A percentile compares a stretch with the other conserved stretches of the same genome.
These are phyloP conservation scores for Ceuthmochares aereus DNA, from an alignment of 2,113 vertebrate genomes.

Conservation along the genomic window DNA sequence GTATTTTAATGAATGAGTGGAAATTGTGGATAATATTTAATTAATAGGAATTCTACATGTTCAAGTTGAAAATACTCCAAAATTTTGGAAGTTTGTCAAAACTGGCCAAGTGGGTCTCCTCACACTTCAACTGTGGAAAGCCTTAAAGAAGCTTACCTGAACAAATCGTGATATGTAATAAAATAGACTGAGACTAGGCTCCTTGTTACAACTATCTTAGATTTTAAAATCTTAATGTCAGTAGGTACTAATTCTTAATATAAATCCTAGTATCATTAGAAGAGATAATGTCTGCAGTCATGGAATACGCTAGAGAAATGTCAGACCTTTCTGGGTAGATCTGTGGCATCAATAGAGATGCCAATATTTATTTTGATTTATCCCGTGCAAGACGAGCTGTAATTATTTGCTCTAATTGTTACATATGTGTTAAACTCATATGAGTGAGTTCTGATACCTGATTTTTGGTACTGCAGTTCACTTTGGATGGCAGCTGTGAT, in stretches of 20 bases:
- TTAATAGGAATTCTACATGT: background rate
- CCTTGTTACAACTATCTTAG: background rate
- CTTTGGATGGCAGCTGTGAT: background rate
- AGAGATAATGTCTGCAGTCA: background rate
- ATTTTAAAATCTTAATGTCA: background rate
- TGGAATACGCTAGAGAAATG: background rate
- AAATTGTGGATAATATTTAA: background rate
- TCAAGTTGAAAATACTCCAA: background rate
- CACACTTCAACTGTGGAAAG: background rate
- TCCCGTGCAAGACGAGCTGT: background rate
- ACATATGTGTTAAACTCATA: background rate
- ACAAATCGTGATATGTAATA: accelerated
- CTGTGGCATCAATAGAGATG: background rate
- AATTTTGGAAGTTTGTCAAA: background rate
- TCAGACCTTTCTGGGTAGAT: background rate
- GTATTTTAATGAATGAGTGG: background rate
- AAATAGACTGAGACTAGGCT: background rate
- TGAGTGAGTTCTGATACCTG: background rate
- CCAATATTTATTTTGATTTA: background rate
- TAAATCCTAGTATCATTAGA: background rate
- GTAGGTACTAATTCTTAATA: background rate
- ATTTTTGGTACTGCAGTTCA: background rate
- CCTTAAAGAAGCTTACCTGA: background rate
- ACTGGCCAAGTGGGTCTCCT: background rate
- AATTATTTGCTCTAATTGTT: background rate